Conservation (phyloP, 2,113 vertebrate species). For the Willisornis vidua region DNA sequence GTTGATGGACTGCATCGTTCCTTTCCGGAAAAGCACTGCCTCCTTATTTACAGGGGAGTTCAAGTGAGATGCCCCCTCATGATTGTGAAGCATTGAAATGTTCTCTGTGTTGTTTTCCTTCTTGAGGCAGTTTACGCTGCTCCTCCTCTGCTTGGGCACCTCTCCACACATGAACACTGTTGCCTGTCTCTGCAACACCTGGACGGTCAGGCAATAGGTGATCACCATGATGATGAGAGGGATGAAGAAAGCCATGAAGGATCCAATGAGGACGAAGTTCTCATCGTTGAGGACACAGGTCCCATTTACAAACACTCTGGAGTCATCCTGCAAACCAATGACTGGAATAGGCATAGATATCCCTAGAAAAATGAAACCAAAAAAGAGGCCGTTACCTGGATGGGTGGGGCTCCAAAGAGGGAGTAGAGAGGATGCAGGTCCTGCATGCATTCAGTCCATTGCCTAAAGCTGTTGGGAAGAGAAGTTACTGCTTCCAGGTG, state of each 20-base stretch:
- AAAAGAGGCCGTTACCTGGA: neutral
- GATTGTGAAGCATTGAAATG: conserved; percentile 83
- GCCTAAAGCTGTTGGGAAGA: neutral
- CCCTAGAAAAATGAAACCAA: conserved; percentile 70
- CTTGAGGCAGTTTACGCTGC: conserved; percentile 83
- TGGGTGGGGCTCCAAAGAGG: fast-evolving
- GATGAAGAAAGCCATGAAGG: conserved; percentile 98
- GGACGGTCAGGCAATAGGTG: conserved; percentile 92
- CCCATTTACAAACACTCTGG: conserved; percentile 90
- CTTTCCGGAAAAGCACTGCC: conserved; percentile 81
- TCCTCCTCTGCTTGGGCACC: conserved; percentile 77
- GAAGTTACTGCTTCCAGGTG: neutral
- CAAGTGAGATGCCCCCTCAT: conserved; percentile 80
- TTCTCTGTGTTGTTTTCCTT: conserved; percentile 77
- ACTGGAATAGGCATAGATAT: conserved; percentile 95
- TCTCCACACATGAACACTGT: conserved; percentile 88
- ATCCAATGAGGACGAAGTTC: conserved; percentile 94
- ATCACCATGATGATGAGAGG: conserved; percentile 98
- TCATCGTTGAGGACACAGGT: conserved; percentile 93
- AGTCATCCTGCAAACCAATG: conserved; percentile 91
- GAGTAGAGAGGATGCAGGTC: neutral
- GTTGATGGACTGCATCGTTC: conserved; percentile 98
- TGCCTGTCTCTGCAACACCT: conserved; percentile 92
- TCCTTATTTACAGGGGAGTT: conserved; percentile 84
- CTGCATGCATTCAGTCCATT: neutral